Base-by-base conservation (phyloP, 2,113 vertebrate genomes). In the Isurus oxyrinchus region DNA sequence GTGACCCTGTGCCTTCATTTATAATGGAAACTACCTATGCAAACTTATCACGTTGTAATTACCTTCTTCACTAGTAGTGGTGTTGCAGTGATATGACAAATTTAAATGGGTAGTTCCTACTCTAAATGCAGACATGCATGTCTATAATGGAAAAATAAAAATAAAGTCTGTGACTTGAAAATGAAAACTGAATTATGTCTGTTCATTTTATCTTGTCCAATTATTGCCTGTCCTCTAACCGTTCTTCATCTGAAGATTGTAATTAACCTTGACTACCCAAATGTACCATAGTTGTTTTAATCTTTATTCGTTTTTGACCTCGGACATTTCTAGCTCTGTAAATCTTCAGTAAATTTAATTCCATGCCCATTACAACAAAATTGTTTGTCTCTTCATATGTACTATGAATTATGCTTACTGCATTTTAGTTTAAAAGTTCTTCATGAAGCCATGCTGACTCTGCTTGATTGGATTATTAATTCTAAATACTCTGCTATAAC, bases 291-390 rank as follows among this genome's bases (percentile, higher is more conserved):
- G 87, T 90, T 27, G 59, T 91, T 91, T 57, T 88, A 31, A 57
- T 90, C 53, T 90, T 90, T n/a, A n/a, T 93, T 61, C 31, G 27
- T 93, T 57, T 93, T 93, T n/a, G 90, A 35, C 2, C 35, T 2
- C 35, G 57, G 11, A 27, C 55, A 91, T 55, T 59, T 91, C 59
- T 59, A 55, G 5, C 55, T 84, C 7, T 84, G 40, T 84, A 23
- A 84, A 84, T 84, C 40, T 63, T 61, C 90, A 63, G 90, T 40
- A 94, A 94, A 21, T 66, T 40, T 63, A 94, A 94, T 91, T 61
- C 31, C 55, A 59, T 59, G 55, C 27, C 10, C 55, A n/a, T 16
- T 61, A 59, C 53, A 55, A 57, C 59, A 66, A 35, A 23, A 87
- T 23, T 59, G 10, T 35, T 91, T 91, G 35, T 59, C 14, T 91